Evolutionary conservation across 2,888 invertebrate species (phyloP), one percentile per base, ranked within the genome.

Genomic region (Drosophila vallismaia): DNA sequence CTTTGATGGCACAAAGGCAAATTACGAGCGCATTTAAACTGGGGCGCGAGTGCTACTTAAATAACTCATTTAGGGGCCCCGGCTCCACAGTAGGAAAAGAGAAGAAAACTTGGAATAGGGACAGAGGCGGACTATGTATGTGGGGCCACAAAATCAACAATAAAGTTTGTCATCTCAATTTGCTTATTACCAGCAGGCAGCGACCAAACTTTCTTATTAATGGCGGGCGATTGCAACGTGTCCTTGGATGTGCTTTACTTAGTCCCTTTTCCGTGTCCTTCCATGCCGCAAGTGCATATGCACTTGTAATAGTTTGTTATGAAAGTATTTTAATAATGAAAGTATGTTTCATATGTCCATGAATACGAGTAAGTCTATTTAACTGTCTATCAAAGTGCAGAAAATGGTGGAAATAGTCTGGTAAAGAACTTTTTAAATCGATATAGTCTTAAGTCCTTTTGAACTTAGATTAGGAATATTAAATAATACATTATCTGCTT

Each of bases 11-110:
- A 86, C 85, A 86, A 85, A 88, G 86, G 88, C 83, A 77, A 88
- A 88, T 86, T 88, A 88, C 86, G 88, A 88, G 79, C 86, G 73
- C 83, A 77, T 87, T 86, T 86, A 88, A 88, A 87, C 85, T 86
- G 77, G 88, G 81, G 73, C 84, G 88, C 84, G 84, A 83, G 84
- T 83, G 84, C 84, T 85, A 86, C 84, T 88, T 88, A 86, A 86
- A 83, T 85, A 85, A 85, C 84, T 85, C 88, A 85, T 85, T 85
- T 85, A 76, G 86, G 76, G 80, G 67, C 54, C 75, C 77, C 75
- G 79, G 77, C 79, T 76, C 77, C 74, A 51, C 14, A 58, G 54
- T 73, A 84, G 64, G 55, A 14, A 44, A 28, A 42, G 38, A 8
- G n/a, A 36, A 4, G 33, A 4, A n/a, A 2, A 28, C 3, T 52